Evolutionary conservation across 2,113 vertebrate genomes (phyloP), one percentile per base, ranked within the genome.

Genomic region (Pomatorhinus ruficollis): DNA sequence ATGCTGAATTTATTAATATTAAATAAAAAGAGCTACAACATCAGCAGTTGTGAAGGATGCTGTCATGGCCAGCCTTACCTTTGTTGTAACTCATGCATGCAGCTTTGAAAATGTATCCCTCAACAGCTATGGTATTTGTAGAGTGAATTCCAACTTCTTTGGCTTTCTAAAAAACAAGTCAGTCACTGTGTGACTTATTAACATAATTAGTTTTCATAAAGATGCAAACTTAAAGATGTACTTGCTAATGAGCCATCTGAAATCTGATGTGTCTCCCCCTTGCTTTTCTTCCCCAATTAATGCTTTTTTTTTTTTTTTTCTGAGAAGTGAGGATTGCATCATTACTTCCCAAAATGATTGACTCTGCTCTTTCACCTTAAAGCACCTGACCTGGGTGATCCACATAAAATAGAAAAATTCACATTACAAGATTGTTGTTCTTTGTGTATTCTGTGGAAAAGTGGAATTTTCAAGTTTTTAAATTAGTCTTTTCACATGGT

Each of bases 191-290:
- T 63, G 74, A 88, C 37, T 81, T 93, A 91, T 94, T 82, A 95
- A 47, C 54, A 57, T 91, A 96, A 95, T 88, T 72, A 89, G 45
- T 89, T 96, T 81, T 93, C 92, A 84, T 95, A 89, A 95, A 90
- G 78, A 81, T 86, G 57, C 30, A 89, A 83, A 35, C 50, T 31
- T 88, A 74, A 91, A 83, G 28, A 83, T 71, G 69, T 70, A 45
- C 54, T 82, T 92, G 85, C 45, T 95, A 96, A 95, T 95, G 95
- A 95, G 25, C 39, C 64, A 74, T 94, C 63, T 96, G 81, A 94
- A 96, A 92, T 54, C 20, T 81, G 25, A 39, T 65, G 9, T 31
- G 66, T 89, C 27, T 87, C 65, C 35, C 49, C 22, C 15, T 70
- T 72, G 21, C 21, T 10, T 80, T 78, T 54, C 10, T 90, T 63